Conservation (phyloP, 1,140 invertebrate genomes). For the Caenorhabditis inopinata region DNA sequence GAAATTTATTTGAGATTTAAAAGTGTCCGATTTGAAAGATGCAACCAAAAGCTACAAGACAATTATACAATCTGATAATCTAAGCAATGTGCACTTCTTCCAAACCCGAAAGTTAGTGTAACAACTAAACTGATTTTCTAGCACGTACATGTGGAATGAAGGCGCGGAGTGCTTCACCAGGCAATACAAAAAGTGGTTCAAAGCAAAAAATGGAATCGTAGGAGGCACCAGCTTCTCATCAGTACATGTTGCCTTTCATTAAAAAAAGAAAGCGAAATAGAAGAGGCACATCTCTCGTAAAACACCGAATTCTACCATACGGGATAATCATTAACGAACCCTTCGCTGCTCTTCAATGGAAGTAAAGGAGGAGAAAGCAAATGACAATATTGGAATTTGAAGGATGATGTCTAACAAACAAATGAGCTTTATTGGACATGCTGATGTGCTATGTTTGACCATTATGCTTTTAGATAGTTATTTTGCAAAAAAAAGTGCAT, state of each 20-base stretch:
- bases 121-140: too few species aligned
- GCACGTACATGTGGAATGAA: background rate
- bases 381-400: background rate
- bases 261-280: constrained; percentile 14
- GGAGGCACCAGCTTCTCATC: background rate
- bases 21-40: too few species aligned
- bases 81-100: too few species aligned
- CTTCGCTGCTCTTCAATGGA: background rate
- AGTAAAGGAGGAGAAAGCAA: background rate
- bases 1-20: too few species aligned
- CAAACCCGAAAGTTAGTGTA: too few species aligned
- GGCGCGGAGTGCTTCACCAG: background rate
- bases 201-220: background rate
- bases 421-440: background rate
- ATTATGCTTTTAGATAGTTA: background rate
- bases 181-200: background rate
- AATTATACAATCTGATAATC: too few species aligned
- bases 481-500: background rate
- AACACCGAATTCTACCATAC: constrained; percentile 32
- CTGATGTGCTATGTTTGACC: too few species aligned
- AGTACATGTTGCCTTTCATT: constrained; percentile 32
- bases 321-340: constrained; percentile 20
- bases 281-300: background rate
- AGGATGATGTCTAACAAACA: background rate
- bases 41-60: too few species aligned